phyloP scores from a whole-genome alignment of 2,797 vertebrate genomes.

The Myoxocephalus aenaeus region DNA sequence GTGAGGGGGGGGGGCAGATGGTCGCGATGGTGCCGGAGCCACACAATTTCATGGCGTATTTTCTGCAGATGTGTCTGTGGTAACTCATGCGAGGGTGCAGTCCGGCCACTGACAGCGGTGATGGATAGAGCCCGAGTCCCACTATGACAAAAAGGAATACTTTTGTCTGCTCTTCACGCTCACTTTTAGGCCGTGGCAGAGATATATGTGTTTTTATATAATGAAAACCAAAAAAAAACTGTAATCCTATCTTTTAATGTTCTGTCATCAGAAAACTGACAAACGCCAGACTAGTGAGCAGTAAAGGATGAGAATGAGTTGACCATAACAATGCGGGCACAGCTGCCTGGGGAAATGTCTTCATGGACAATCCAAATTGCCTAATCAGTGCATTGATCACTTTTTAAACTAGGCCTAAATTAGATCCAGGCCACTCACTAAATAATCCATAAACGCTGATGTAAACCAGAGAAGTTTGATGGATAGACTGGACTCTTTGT shows the following conservation, averaged over 20 bases:
- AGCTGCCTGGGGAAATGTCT: slow-evolving; percentile 41
- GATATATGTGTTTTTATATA: not conserved
- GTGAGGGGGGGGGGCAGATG: slow-evolving; percentile 85
- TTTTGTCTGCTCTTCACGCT: slow-evolving; percentile 46
- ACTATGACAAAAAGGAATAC: slow-evolving; percentile 46
- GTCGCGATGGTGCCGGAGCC: slow-evolving; percentile 85
- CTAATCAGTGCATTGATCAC: slow-evolving; percentile 64
- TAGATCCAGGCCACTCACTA: slow-evolving; percentile 46
- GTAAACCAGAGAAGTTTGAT: slow-evolving; percentile 18
- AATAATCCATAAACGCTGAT: slow-evolving; percentile 48
- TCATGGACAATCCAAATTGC: slow-evolving; percentile 35
- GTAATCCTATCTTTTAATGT: slow-evolving; percentile 36
- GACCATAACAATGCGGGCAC: slow-evolving; percentile 37
- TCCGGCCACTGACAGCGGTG: slow-evolving; percentile 81
- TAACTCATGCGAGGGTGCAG: slow-evolving; percentile 87
- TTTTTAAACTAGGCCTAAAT: slow-evolving; percentile 60
- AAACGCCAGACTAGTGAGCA: slow-evolving; percentile 10
- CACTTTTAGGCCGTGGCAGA: slow-evolving; percentile 19
- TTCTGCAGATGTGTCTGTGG: slow-evolving; percentile 91
- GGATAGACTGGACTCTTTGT: slow-evolving; percentile 9
- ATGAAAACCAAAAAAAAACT: slow-evolving; percentile 37
- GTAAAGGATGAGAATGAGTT: slow-evolving; percentile 38
- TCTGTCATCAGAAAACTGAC: slow-evolving; percentile 16
- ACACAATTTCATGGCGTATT: slow-evolving; percentile 94
- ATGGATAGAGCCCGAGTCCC: slow-evolving; percentile 76